A percentile compares a stretch with the other conserved stretches of the same genome.
These are phyloP conservation scores for Cyprinella venusta DNA, from an alignment of 2,797 vertebrate genomes.

Conservation along the genomic window DNA sequence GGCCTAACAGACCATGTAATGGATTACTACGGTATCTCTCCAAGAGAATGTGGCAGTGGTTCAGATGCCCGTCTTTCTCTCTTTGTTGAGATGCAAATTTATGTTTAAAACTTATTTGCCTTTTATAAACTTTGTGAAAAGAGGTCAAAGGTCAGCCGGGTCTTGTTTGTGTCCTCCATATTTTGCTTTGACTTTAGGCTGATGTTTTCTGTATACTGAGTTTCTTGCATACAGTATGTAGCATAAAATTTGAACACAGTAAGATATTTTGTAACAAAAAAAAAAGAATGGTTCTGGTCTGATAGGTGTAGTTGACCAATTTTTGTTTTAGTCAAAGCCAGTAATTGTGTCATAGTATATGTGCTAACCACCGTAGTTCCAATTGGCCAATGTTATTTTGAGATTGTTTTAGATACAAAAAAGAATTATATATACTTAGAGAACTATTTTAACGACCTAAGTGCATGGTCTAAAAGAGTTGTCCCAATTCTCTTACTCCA, in stretches of 20 bases:
- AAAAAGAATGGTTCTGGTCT: not conserved
- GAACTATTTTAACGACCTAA: too few relatives aligned
- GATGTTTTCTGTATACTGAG: not conserved
- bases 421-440: not conserved
- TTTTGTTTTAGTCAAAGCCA: not conserved
- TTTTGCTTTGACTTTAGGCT: not conserved
- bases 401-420: not conserved
- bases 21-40: constrained; percentile 48
- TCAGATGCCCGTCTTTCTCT: constrained; percentile 40
- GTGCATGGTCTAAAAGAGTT: too few relatives aligned
- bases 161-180: not conserved
- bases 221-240: not conserved
- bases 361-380: not conserved
- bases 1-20: constrained; percentile 47
- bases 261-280: not conserved
- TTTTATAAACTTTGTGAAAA: not conserved
- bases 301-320: not conserved
- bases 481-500: too few relatives aligned
- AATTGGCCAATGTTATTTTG: not conserved
- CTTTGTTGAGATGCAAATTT: constrained; percentile 10
- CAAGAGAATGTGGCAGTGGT: constrained; percentile 22
- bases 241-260: not conserved
- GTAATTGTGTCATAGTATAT: not conserved
- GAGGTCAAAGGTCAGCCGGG: not conserved
- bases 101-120: not conserved